Evolutionary conservation across 2,797 vertebrate species (phyloP).

Genomic region (Diplodus sargus): DNA sequence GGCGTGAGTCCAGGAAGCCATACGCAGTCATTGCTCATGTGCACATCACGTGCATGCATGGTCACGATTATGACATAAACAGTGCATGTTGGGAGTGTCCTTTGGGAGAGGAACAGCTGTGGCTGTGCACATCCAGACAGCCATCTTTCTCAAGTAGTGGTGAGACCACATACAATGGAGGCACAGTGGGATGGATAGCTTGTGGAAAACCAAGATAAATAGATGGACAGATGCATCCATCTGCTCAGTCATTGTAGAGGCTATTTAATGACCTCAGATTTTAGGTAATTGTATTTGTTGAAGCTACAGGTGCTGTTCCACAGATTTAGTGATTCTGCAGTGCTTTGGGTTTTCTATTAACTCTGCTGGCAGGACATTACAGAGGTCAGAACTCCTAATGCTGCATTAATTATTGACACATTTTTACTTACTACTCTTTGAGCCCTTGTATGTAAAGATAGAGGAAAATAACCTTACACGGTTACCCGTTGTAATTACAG

Average conservation of each 20-base stretch:
- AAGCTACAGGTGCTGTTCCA: slow-evolving; percentile 25
- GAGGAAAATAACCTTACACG: slow-evolving; percentile 19
- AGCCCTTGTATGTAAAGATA: slow-evolving; percentile 36
- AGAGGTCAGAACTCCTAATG: slow-evolving; percentile 53
- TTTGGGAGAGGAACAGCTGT: slow-evolving; percentile 17
- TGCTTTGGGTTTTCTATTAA: slow-evolving; percentile 36
- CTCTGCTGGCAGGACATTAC: slow-evolving; percentile 35
- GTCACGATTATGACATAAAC: slow-evolving; percentile 35
- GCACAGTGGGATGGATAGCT: slow-evolving; percentile 16
- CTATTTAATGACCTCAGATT: slow-evolving; percentile 27
- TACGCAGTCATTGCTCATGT: slow-evolving; percentile 44
- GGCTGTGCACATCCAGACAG: slow-evolving; percentile 12
- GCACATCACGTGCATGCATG: slow-evolving; percentile 32
- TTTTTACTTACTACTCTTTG: slow-evolving; percentile 51
- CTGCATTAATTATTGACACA: slow-evolving; percentile 64
- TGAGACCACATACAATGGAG: slow-evolving; percentile 19
- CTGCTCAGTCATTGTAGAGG: slow-evolving; percentile 7
- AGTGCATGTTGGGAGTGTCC: slow-evolving; percentile 4
- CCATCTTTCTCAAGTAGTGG: slow-evolving; percentile 7
- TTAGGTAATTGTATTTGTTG: slow-evolving; percentile 6
- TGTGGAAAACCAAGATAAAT: neutral
- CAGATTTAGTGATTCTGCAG: slow-evolving; percentile 19
- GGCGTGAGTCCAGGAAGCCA: slow-evolving; percentile 24
- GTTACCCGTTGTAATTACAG: slow-evolving; percentile 36
- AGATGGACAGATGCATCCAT: neutral